Evolutionary conservation across 30 jellyfish, hydroid and myxozoan species (phyloP).

Genomic region (Mastigias papua): DNA sequence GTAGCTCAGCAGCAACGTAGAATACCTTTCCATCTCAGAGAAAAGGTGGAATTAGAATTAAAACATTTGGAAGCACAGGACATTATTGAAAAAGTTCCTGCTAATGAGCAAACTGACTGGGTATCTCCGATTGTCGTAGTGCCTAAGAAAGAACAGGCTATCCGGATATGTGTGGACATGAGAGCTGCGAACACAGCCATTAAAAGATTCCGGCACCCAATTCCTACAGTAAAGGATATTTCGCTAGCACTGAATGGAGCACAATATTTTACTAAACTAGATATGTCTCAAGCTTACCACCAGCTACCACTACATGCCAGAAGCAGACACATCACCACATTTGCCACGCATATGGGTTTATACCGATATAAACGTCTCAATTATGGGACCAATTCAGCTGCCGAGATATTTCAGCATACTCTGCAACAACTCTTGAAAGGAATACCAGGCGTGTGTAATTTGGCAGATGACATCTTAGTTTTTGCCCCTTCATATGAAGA

Average conservation of each 20-base stretch:
- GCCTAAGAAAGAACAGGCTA: constrained; percentile 22
- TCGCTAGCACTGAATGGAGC: constrained; percentile 55
- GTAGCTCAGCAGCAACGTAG: constrained; percentile 53
- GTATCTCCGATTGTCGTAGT: constrained; percentile 32
- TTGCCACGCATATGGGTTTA: no score
- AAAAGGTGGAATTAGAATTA: constrained; percentile 45
- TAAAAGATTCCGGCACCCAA: constrained; percentile 20
- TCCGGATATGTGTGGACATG: constrained; percentile 44
- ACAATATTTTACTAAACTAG: constrained; percentile 17
- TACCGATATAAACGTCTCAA: no score
- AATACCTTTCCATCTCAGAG: constrained; percentile 45
- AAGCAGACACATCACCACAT: no score
- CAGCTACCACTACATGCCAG: no score
- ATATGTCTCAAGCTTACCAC: no score
- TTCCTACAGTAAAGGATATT: constrained; percentile 40
- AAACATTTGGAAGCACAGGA: constrained; percentile 29
- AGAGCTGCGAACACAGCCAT: constrained; percentile 46
- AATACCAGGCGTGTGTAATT: no score
- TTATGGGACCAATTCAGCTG: no score
- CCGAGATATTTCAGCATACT: no score
- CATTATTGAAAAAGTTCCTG: constrained; percentile 56
- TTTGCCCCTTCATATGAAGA: no score
- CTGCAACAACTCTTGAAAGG: no score
- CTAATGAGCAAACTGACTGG: constrained; percentile 56
- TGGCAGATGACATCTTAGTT: no score